phyloP scores from a whole-genome alignment of 2,888 invertebrate species.

The Pseudanteris insignis region DNA sequence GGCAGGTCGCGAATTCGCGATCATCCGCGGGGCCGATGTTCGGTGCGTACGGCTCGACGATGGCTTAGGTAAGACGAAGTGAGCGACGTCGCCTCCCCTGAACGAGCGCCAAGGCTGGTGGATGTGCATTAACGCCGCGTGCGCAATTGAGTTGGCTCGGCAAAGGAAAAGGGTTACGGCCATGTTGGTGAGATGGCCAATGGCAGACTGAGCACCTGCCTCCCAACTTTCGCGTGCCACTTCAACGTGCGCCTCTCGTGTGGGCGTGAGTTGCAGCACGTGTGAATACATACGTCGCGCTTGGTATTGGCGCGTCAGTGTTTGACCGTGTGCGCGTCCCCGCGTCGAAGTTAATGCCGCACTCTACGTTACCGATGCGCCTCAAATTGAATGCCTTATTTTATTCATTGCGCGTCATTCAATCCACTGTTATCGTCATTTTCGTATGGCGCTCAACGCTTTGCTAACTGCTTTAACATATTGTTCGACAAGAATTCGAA shows the following conservation, averaged over 20 bases:
- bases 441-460: too few relatives aligned
- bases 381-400: slow-evolving; percentile 45
- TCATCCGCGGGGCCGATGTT: too few relatives aligned
- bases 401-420: slow-evolving; percentile 40
- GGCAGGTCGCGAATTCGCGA: too few relatives aligned
- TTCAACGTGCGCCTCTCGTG: slow-evolving; percentile 57
- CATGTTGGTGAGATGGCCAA: slow-evolving; percentile 66
- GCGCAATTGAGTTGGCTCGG: slow-evolving; percentile 51
- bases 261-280: slow-evolving; percentile 56
- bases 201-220: slow-evolving; percentile 66
- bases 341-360: slow-evolving; percentile 24
- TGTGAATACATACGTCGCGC: slow-evolving; percentile 42
- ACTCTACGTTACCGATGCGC: slow-evolving; percentile 39
- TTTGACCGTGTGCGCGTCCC: slow-evolving; percentile 36
- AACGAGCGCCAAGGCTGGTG: slow-evolving; percentile 44
- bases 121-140: slow-evolving; percentile 54
- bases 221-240: slow-evolving; percentile 59
- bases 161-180: slow-evolving; percentile 61
- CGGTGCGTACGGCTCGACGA: too few relatives aligned
- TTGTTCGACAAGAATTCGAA: slow-evolving; percentile 26
- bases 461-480: slow-evolving; percentile 26
- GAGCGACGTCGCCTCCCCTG: slow-evolving; percentile 44
- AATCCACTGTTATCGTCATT: too few relatives aligned
- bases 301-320: slow-evolving; percentile 35
- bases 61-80: slow-evolving; percentile 41